Evolutionary conservation across 2,888 invertebrate genomes (phyloP).

Genomic region (Portevinia maculata): DNA sequence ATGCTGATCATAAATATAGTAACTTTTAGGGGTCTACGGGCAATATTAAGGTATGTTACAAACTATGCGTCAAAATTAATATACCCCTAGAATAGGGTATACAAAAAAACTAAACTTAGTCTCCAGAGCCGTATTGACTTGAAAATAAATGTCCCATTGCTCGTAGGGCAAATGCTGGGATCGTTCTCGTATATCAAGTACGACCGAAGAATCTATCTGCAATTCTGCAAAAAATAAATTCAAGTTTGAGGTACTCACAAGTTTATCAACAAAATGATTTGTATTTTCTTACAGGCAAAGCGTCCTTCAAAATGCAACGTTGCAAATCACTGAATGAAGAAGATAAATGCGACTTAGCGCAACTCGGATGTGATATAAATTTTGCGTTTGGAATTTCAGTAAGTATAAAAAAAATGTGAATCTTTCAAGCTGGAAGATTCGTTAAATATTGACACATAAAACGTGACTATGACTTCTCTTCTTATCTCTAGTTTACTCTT

Average conservation of each 20-base stretch:
- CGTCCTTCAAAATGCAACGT: slow-evolving; percentile 2
- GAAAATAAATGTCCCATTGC: slow-evolving; percentile 10
- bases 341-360: slow-evolving; percentile 1
- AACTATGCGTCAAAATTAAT: too few relatives aligned
- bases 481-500: slow-evolving; percentile 9
- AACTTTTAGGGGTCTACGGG: too few relatives aligned
- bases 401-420: too few relatives aligned
- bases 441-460: slow-evolving; percentile 32
- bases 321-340: slow-evolving; percentile 5
- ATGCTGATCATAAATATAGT: too few relatives aligned
- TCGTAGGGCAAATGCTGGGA: neutral
- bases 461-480: neutral
- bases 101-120: neutral
- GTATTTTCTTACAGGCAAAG: neutral
- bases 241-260: neutral
- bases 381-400: neutral
- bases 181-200: slow-evolving; percentile 4
- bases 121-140: neutral
- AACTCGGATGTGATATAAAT: neutral
- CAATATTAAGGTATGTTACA: too few relatives aligned
- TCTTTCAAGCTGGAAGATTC: too few relatives aligned
- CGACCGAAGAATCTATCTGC: neutral
- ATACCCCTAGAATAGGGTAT: too few relatives aligned
- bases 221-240: slow-evolving; percentile 7
- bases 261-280: neutral